A percentile compares a stretch with the other conserved stretches of the same genome.
Evolutionary conservation across 1,140 invertebrate genomes (phyloP).

Genomic region (Scaptomyza montana): DNA sequence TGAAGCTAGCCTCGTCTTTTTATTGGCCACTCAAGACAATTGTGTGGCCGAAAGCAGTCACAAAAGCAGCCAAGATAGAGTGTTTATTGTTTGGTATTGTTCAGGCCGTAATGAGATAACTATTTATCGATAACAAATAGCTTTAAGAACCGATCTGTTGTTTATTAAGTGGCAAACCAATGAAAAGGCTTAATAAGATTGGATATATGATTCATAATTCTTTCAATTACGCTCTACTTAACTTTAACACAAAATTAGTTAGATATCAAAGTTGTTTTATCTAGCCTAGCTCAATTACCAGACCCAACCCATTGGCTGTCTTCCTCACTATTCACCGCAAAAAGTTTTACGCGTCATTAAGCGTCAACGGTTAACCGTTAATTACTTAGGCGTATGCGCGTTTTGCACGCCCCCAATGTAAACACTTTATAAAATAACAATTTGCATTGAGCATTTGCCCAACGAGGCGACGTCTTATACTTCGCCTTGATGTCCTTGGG

Average conservation of each 20-base stretch:
- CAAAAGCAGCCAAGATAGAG: constrained; percentile 27
- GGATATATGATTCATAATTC: no score
- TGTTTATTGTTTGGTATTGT: constrained; percentile 46
- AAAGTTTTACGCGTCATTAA: constrained; percentile 68
- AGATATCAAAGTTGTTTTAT: background rate
- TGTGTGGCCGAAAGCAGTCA: constrained; percentile 58
- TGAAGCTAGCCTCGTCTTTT: constrained; percentile 36
- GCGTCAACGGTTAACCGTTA: constrained; percentile 57
- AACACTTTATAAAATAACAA: constrained; percentile 78
- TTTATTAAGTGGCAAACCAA: no score
- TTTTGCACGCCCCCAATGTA: constrained; percentile 42
- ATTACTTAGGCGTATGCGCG: constrained; percentile 68
- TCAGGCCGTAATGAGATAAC: constrained; percentile 58
- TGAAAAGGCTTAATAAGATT: no score
- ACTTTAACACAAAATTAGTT: no score
- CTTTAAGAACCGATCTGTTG: background rate
- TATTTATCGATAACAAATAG: constrained; percentile 53
- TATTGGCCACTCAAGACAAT: constrained; percentile 71
- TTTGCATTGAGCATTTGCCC: constrained; percentile 34
- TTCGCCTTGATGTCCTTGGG: background rate
- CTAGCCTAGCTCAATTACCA: constrained; percentile 6
- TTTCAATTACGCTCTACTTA: no score
- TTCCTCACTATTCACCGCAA: background rate
- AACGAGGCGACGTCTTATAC: constrained; percentile 14
- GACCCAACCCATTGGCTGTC: constrained; percentile 36